A percentile compares a stretch with the other conserved stretches of the same genome.
Conservation (phyloP, 2,113 vertebrate genomes). For the Ptychochromis oligacanthus region DNA sequence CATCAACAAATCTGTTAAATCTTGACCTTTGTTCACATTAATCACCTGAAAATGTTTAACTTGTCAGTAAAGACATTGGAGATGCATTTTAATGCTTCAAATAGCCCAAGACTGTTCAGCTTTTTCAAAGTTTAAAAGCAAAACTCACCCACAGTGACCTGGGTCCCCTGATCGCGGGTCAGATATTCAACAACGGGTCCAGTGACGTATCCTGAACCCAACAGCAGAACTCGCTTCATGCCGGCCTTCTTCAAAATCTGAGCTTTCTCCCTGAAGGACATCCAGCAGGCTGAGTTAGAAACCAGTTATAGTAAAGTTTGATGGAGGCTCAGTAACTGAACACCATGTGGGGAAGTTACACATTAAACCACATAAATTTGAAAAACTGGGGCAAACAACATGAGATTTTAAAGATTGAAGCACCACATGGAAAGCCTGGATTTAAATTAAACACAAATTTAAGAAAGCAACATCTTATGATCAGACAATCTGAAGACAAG, state of each 20-base stretch:
- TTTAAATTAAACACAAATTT: background rate
- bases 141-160: slow-evolving; percentile 91
- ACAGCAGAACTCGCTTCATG: slow-evolving; percentile 89
- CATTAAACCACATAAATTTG: background rate
- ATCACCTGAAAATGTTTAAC: background rate
- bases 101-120: background rate
- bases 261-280: slow-evolving; percentile 81
- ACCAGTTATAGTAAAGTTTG: background rate
- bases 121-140: background rate
- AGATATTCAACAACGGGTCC: slow-evolving; percentile 93
- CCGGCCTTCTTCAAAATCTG: slow-evolving; percentile 84
- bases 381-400: background rate
- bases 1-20: background rate
- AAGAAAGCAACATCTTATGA: background rate
- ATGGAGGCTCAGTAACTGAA: background rate
- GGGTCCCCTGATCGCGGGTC: slow-evolving; percentile 83
- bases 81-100: background rate
- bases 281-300: background rate
- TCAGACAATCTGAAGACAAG: background rate
- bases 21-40: background rate
- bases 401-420: background rate
- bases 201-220: slow-evolving; percentile 95
- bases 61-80: background rate
- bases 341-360: background rate
- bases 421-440: background rate